Percentiles rank a stretch among this genome's conserved stretches.
These are phyloP conservation scores for Platysternon megacephalum DNA, from an alignment of 2,113 vertebrate species.

Conservation along the genomic window DNA sequence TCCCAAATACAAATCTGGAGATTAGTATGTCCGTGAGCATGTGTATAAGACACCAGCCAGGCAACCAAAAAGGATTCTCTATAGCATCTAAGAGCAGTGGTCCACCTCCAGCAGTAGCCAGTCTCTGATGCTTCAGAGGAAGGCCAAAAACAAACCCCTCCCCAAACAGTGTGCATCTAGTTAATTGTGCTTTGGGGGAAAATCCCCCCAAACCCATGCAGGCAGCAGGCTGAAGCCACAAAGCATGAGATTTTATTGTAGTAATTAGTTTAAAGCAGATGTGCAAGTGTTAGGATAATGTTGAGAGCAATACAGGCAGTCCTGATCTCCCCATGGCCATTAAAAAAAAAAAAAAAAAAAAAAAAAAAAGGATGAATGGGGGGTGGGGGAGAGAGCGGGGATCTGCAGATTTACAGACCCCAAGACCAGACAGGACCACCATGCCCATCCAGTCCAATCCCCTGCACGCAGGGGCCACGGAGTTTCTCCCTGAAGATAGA, in stretches of 20 bases:
- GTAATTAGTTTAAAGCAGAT: neutral
- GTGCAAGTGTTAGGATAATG: neutral
- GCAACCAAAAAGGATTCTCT: neutral
- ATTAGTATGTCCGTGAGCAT: neutral
- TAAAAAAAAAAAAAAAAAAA: neutral
- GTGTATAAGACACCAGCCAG: neutral
- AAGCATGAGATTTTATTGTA: neutral
- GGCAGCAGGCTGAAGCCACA: neutral
- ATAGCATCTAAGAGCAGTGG: neutral
- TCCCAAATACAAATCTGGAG: neutral
- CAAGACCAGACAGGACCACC: neutral
- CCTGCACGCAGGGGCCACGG: neutral
- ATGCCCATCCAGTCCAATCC: neutral
- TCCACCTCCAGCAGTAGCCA: neutral
- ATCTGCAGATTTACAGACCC: neutral
- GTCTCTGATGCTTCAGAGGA: neutral
- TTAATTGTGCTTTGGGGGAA: neutral
- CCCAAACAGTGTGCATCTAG: neutral
- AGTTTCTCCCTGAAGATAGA: neutral
- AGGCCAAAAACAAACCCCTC: neutral
- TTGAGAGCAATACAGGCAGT: neutral
- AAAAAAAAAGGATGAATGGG: neutral
- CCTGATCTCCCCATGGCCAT: neutral
- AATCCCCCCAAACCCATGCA: neutral
- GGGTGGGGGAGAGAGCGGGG: fast-evolving